phyloP scores from a whole-genome alignment of 1,140 invertebrate species.

The Zophobas atratus region DNA sequence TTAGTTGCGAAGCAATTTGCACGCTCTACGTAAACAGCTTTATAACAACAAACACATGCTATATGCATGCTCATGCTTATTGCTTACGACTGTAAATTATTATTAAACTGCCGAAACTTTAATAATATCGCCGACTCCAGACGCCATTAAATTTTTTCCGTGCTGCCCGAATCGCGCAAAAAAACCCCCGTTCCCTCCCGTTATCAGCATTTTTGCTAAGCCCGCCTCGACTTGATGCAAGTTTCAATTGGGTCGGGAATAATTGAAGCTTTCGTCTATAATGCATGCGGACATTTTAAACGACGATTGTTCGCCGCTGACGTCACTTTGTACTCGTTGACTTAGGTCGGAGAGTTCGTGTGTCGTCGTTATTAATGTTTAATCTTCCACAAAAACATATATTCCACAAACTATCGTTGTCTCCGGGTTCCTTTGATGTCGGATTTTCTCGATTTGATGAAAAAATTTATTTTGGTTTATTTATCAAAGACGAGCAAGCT shows the following conservation, averaged over 20 bases:
- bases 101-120: constrained; percentile 17
- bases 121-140: not conserved
- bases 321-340: constrained; percentile 54
- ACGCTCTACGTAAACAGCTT: constrained; percentile 61
- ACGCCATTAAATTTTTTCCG: not conserved
- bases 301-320: constrained; percentile 50
- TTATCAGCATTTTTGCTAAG: constrained; percentile 2
- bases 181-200: not conserved
- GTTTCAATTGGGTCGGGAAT: constrained; percentile 56
- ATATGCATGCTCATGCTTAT: constrained; percentile 58
- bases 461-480: constrained; percentile 54
- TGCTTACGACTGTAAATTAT: constrained; percentile 46
- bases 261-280: constrained; percentile 50
- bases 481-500: constrained; percentile 51
- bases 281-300: constrained; percentile 56
- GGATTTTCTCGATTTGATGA: constrained; percentile 47
- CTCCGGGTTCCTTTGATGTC: constrained; percentile 22
- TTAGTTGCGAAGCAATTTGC: constrained; percentile 65
- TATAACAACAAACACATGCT: constrained; percentile 61
- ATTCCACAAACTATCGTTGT: constrained; percentile 29
- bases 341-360: constrained; percentile 50
- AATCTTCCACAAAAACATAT: constrained; percentile 54
- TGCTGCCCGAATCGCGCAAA: not conserved
- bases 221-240: constrained; percentile 45
- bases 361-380: constrained; percentile 54